Base-by-base conservation (phyloP, 2,113 vertebrate species). In the Oryzias woworae region DNA sequence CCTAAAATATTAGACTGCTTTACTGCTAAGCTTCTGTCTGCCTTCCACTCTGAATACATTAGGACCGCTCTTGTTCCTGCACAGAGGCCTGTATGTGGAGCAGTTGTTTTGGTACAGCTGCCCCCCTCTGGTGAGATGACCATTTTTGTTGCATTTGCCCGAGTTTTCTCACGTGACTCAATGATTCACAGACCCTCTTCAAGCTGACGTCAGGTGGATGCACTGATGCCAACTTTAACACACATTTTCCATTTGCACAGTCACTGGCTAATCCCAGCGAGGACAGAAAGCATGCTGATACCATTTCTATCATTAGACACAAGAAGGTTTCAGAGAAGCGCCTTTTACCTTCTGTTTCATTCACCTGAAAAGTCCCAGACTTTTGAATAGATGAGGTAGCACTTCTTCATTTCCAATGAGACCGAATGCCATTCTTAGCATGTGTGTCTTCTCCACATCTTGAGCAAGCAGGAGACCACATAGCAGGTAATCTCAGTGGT, bases 401-500 rank as follows among this genome's bases (percentile, higher is more conserved):
- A 0, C 31, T 36, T 8, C 36, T 36, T 36, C 2, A 36, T 36
- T 36, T 12, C 10, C 36, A 13, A 12, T 36, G 10, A 36, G 36
- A 36, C 36, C 2, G 36, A 36, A 36, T 36, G 36, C 36, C 2
- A 10, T 36, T 8, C 36, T 36, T 36, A 36, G 7, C 36, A 36
- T 12, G 10, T 2, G 36, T 36, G 36, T 36, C 36, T 10, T 36
- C 36, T 36, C 36, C 36, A 12, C 36, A 36, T 10, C 10, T 36
- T 36, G 36, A 36, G 10, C 36, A 47, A 62, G 48, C 18, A 61
- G 64, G 59, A 71, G 80, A 79, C 81, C 75, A 78, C 78, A 78
- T 59, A 62, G 66, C 69, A 67, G 81, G 73, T 90, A 89, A 88
- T 87, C 87, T 85, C 56, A 58, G 50, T 58, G 61, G 68, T 86